A percentile compares a stretch with the other conserved stretches of the same genome.
phyloP scores from a whole-genome alignment of 2,113 vertebrate genomes.

The Holacanthus passer region DNA sequence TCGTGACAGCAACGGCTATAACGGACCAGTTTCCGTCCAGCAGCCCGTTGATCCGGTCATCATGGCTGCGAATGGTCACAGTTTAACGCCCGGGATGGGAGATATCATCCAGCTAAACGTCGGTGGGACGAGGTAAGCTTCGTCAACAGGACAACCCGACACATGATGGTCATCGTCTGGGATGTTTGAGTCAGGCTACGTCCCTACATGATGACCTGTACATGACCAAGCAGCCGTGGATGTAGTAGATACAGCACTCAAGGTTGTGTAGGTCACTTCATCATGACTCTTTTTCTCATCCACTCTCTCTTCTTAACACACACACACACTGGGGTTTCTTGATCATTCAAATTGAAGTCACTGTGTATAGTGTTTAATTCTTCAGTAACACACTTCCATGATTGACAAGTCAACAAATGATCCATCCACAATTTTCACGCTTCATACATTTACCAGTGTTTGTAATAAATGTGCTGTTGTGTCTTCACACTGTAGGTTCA shows the following conservation, averaged over 20 bases:
- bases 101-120: conserved; percentile 97
- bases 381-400: not conserved
- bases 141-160: not conserved
- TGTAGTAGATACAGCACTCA: not conserved
- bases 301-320: not conserved
- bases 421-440: not conserved
- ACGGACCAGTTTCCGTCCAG: conserved; percentile 2
- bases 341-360: not conserved
- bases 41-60: conserved; percentile 48
- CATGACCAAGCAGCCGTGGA: conserved; percentile 14
- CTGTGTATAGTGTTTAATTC: not conserved
- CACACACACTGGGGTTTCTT: not conserved
- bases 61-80: conserved; percentile 89
- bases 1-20: conserved; percentile 19
- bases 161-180: conserved; percentile 20
- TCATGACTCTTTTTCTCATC: not conserved
- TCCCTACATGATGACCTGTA: conserved; percentile 7
- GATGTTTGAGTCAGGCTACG: conserved; percentile 14
- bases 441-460: not conserved
- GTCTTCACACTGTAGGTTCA: conserved; percentile 87
- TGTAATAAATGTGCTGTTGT: conserved; percentile 22
- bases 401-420: not conserved
- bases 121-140: conserved; percentile 91
- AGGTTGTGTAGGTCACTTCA: conserved; percentile 9
- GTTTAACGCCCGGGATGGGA: conserved; percentile 85